These are phyloP conservation scores for Loripinus fragilis DNA, from an alignment of 2,888 invertebrate genomes.

Conservation along the genomic window DNA sequence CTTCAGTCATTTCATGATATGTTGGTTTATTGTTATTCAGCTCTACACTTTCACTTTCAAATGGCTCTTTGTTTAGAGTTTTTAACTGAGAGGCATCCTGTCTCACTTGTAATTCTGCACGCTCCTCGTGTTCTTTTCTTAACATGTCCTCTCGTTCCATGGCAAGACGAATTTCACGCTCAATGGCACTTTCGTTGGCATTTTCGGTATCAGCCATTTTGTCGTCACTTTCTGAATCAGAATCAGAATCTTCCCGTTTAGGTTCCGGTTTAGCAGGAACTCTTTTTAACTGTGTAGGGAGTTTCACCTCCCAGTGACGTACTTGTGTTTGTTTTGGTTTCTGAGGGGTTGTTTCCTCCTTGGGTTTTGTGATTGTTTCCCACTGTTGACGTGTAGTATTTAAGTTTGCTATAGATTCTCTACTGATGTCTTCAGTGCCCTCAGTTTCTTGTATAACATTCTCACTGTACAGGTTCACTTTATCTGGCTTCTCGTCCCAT, in stretches of 20 bases:
- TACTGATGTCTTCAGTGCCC: slow-evolving; percentile 72
- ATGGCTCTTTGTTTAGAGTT: slow-evolving; percentile 45
- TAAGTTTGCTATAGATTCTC: slow-evolving; percentile 77
- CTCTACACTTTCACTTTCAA: slow-evolving; percentile 53
- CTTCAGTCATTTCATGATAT: slow-evolving; percentile 79
- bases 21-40: slow-evolving; percentile 66
- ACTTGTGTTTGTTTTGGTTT: slow-evolving; percentile 48
- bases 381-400: slow-evolving; percentile 74
- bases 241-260: slow-evolving; percentile 30
- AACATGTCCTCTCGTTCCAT: slow-evolving; percentile 77
- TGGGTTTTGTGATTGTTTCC: slow-evolving; percentile 60
- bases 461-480: slow-evolving; percentile 74
- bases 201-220: slow-evolving; percentile 59
- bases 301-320: slow-evolving; percentile 74
- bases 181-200: slow-evolving; percentile 79
- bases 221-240: slow-evolving; percentile 50
- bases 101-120: slow-evolving; percentile 58
- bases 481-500: slow-evolving; percentile 68
- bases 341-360: slow-evolving; percentile 30
- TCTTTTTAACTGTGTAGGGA: slow-evolving; percentile 54
- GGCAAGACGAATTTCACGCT: slow-evolving; percentile 79
- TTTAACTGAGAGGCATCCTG: slow-evolving; percentile 50
- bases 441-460: slow-evolving; percentile 73
- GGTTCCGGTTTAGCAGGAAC: slow-evolving; percentile 51
- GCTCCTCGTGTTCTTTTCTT: slow-evolving; percentile 71